Evolutionary conservation across 2,888 invertebrate genomes (phyloP), one percentile per base, ranked within the genome.

Genomic region (Nudaria mundana): DNA sequence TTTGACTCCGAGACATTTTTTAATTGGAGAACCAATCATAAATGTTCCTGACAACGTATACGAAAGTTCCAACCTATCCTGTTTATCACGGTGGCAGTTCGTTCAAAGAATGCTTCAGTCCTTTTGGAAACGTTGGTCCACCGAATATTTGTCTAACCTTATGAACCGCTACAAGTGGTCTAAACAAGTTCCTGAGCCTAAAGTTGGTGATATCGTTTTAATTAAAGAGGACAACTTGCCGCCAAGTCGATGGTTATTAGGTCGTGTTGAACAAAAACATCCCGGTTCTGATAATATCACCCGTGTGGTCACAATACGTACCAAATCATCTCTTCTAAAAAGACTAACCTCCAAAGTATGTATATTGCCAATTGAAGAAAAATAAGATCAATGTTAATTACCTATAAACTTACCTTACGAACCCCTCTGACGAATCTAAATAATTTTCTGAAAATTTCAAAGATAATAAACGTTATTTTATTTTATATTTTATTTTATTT

Each of bases 111-210:
- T 58, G 31, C 12, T 57, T 11, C 20, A 20, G 14, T 42, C 50
- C 15, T 56, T 55, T 29, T 62, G 60, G 60, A 31, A 29, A 1
- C 12, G 45, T 10, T 61, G 57, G 55, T 41, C 32, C 0, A 28
- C 32, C 1, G 41, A 37, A 7, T 41, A 41, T 10, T 12, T 41
- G 11, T 23, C 41, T 2, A 31, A 28, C 16, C 20, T 37, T 1
- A 28, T 37, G 16, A 23, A 33, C 1, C 20, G 29, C 3, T 33
- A 42, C 11, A 28, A 37, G 24, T 42, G 37, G 41, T 22, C 32
- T 10, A 24, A 8, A 3, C 28, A 33, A 20, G 6, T 13, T 24
- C 37, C 37, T 1, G 31, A 33, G 11, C 37, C 32, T 5, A 36
- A 41, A 4, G 16, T 36, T 5, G 41, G 36, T 3, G 41, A 41